Evolutionary conservation across 2,797 vertebrate species (phyloP).

Genomic region (Danio aesculapii): DNA sequence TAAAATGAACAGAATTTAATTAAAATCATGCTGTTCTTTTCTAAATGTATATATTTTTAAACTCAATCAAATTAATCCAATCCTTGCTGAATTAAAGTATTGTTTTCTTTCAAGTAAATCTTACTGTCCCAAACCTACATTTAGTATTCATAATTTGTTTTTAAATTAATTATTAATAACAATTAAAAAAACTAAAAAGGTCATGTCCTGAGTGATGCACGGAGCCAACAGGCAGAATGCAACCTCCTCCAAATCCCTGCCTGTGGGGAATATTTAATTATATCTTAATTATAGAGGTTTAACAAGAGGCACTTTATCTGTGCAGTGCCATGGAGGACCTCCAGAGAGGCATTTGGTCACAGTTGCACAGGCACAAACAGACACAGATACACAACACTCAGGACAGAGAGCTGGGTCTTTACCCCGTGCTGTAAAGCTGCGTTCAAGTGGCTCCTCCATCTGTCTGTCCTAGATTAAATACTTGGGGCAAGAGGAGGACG

Average conservation of each 20-base stretch:
- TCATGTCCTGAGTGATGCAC: conserved; percentile 41
- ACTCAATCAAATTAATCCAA: not conserved
- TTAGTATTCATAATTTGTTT: not conserved
- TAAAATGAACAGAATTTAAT: too few species aligned
- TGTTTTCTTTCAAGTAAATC: not conserved
- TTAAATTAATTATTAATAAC: not conserved
- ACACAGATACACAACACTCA: conserved; percentile 35
- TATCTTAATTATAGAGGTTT: conserved; percentile 65
- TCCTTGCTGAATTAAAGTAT: not conserved
- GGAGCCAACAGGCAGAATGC: conserved; percentile 45
- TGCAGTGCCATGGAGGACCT: conserved; percentile 48
- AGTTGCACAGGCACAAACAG: conserved; percentile 35
- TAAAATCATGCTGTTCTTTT: too few species aligned
- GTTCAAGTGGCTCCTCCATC: conserved; percentile 50
- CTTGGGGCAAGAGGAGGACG: conserved; percentile 32
- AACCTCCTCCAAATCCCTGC: conserved; percentile 54
- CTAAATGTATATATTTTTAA: too few species aligned
- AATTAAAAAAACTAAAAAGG: conserved; percentile 19
- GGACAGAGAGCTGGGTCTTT: conserved; percentile 45
- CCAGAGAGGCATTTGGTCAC: conserved; percentile 55
- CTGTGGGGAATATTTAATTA: conserved; percentile 59
- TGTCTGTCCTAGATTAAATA: conserved; percentile 55
- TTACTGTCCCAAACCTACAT: not conserved
- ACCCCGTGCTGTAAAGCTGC: conserved; percentile 40
- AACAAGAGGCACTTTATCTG: conserved; percentile 59